These are phyloP conservation scores for Phyllotreta striolata DNA, from an alignment of 2,888 invertebrate genomes.

Conservation along the genomic window DNA sequence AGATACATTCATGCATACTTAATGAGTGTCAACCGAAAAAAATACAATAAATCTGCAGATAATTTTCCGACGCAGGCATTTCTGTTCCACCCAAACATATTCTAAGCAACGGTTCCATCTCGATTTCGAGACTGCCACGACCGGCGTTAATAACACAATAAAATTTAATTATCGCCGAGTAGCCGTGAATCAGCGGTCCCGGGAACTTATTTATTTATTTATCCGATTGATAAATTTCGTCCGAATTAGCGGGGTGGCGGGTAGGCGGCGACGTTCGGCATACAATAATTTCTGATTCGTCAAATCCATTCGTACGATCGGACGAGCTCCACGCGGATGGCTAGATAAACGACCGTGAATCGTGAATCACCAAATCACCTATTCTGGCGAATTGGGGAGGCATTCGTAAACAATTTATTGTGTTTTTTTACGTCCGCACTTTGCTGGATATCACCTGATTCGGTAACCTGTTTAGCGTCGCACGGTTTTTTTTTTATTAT, in stretches of 20 bases:
- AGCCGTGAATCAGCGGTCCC: conserved; percentile 4
- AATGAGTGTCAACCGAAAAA: background rate
- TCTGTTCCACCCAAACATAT: background rate
- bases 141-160: background rate
- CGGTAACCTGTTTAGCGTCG: background rate
- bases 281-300: conserved; percentile 7
- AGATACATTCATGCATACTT: conserved; percentile 3
- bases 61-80: background rate
- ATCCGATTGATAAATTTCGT: background rate
- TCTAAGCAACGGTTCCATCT: background rate
- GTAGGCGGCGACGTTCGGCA: conserved; percentile 12
- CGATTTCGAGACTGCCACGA: background rate
- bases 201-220: conserved; percentile 3
- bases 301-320: conserved; percentile 12
- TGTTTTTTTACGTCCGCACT: background rate
- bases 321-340: background rate
- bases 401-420: conserved; percentile 4
- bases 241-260: background rate
- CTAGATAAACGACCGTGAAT: conserved; percentile 11
- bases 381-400: background rate
- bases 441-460: conserved; percentile 15
- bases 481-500: too few species aligned
- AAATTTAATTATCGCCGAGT: background rate
- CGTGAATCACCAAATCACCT: too few species aligned
- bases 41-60: too few species aligned